Evolutionary conservation across 2,888 invertebrate genomes (phyloP).

Genomic region (Ditula angustiorana): DNA sequence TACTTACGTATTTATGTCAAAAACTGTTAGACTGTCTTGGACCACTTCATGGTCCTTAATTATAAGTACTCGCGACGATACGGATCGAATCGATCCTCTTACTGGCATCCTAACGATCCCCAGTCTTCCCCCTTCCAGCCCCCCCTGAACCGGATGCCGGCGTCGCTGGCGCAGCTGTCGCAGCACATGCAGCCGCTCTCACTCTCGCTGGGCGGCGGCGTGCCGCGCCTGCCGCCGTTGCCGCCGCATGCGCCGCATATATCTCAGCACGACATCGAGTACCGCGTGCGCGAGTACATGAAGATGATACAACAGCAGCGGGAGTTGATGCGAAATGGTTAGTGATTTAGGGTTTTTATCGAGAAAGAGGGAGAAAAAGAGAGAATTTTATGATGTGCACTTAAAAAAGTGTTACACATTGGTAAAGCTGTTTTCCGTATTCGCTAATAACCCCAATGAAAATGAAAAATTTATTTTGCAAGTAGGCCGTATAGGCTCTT

Average conservation of each 20-base stretch:
- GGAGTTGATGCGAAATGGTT: constrained; percentile 75
- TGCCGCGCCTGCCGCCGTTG: constrained; percentile 86
- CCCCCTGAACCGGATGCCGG: constrained; percentile 85
- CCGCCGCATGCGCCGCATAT: constrained; percentile 84
- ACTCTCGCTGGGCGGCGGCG: constrained; percentile 87
- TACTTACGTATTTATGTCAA: no score
- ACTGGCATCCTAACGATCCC: constrained; percentile 19
- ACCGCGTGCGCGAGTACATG: constrained; percentile 92
- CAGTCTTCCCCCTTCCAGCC: constrained; percentile 61
- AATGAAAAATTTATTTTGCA: no score
- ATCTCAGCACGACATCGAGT: constrained; percentile 90
- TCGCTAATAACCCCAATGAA: no score
- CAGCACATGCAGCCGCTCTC: constrained; percentile 92
- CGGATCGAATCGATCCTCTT: background rate
- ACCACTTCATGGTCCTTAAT: no score
- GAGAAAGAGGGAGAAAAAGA: no score
- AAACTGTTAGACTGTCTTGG: no score
- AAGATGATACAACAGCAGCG: constrained; percentile 87
- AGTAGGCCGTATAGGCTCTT: no score
- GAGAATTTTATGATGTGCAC: no score
- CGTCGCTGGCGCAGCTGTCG: constrained; percentile 79
- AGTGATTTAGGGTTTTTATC: constrained; percentile 52
- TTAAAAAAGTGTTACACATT: no score
- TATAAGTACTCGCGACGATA: background rate
- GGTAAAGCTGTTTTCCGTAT: no score